Conservation (phyloP, 2,797 vertebrate genomes). For the Pseudomugil tenellus region DNA sequence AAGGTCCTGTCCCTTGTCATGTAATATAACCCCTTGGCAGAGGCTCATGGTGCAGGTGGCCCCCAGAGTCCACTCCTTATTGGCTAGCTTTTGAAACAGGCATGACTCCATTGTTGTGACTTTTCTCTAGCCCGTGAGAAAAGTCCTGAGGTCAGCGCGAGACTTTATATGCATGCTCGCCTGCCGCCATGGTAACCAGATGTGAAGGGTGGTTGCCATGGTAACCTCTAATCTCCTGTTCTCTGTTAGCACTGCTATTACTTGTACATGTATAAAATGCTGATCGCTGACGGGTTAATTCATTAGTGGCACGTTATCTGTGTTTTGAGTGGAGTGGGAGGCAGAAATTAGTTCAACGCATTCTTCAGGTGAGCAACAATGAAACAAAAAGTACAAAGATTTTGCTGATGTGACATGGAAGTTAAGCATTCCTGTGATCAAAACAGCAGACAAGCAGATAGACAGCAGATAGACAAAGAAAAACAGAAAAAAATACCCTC, state of each 20-base stretch:
- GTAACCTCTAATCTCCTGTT: slow-evolving; percentile 58
- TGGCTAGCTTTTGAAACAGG: slow-evolving; percentile 59
- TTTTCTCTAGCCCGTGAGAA: slow-evolving; percentile 79
- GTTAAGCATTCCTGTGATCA: slow-evolving; percentile 22
- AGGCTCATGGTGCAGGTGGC: slow-evolving; percentile 67
- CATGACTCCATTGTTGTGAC: slow-evolving; percentile 76
- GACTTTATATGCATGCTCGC: slow-evolving; percentile 67
- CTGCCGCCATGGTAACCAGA: slow-evolving; percentile 81
- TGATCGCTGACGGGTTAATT: slow-evolving; percentile 43
- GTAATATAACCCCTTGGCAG: slow-evolving; percentile 68
- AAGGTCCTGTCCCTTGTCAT: slow-evolving; percentile 65
- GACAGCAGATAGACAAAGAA: slow-evolving; percentile 17
- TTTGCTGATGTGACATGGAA: slow-evolving; percentile 34
- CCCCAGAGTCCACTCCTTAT: slow-evolving; percentile 60
- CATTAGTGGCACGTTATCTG: slow-evolving; percentile 52
- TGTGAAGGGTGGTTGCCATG: slow-evolving; percentile 73
- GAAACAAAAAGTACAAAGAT: slow-evolving; percentile 25
- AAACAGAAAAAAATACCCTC: slow-evolving; percentile 21
- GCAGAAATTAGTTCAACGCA: slow-evolving; percentile 25
- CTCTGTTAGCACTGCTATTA: slow-evolving; percentile 51
- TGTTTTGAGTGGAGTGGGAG: slow-evolving; percentile 8
- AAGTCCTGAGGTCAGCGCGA: slow-evolving; percentile 76
- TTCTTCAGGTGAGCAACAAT: slow-evolving; percentile 2
- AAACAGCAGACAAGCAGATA: too few species aligned
- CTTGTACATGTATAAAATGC: slow-evolving; percentile 29